Evolutionary conservation across 2,113 vertebrate species (phyloP).

Genomic region (Chloropsis hardwickii): DNA sequence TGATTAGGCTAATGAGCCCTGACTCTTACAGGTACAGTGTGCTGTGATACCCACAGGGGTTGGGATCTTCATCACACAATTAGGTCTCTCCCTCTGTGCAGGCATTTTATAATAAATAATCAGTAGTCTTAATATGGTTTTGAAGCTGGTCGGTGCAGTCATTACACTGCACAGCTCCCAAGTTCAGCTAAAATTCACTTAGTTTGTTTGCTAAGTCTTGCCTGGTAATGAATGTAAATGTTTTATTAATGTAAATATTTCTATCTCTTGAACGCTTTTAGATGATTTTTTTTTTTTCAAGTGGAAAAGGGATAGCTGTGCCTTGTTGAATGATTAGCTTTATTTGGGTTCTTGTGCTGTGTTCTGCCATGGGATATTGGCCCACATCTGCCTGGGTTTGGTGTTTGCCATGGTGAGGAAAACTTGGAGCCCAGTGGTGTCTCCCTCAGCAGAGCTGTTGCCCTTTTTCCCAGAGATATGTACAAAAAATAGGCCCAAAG

Average conservation of each 20-base stretch:
- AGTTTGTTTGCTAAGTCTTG: background rate
- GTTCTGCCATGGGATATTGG: rapidly evolving
- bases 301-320: background rate
- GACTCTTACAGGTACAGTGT: conserved; percentile 62
- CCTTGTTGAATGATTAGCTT: background rate
- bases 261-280: background rate
- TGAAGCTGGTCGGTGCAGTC: conserved; percentile 44
- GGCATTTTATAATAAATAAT: conserved; percentile 66
- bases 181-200: conserved; percentile 29
- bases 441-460: background rate
- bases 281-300: background rate
- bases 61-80: conserved; percentile 69
- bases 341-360: background rate
- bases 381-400: background rate
- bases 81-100: conserved; percentile 66
- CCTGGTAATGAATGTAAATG: background rate
- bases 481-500: rapidly evolving
- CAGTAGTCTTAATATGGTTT: conserved; percentile 20
- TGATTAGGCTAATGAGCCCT: conserved; percentile 69
- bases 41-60: conserved; percentile 67
- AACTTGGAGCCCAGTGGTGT: background rate
- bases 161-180: conserved; percentile 41
- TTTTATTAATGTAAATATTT: conserved; percentile 30
- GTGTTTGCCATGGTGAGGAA: background rate
- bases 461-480: background rate